A percentile compares a stretch with the other conserved stretches of the same genome.
Conservation (phyloP, 2,797 vertebrate species). For the Pogonophryne albipinna region DNA sequence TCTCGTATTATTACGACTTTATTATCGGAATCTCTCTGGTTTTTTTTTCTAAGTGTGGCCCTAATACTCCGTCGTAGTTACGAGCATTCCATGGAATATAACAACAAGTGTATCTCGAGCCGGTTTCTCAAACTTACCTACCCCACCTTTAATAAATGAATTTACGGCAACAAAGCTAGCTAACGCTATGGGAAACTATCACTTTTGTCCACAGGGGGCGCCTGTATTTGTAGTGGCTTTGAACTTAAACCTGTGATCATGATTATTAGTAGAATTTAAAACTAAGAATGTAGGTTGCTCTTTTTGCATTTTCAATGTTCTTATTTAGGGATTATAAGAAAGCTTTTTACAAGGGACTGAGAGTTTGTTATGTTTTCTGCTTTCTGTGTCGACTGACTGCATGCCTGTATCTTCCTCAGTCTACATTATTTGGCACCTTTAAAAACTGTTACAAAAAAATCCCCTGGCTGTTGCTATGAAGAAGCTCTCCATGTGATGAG, state of each 20-base stretch:
- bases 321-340: background rate
- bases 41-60: no score
- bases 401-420: background rate
- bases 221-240: no score
- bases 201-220: no score
- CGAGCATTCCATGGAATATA: no score
- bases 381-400: background rate
- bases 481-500: background rate
- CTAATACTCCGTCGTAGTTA: no score
- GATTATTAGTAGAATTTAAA: background rate
- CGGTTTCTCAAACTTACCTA: no score
- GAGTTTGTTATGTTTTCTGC: background rate
- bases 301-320: background rate
- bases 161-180: background rate
- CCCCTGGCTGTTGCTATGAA: constrained; percentile 9
- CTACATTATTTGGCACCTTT: background rate
- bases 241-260: background rate
- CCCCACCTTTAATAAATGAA: no score
- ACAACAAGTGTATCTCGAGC: no score
- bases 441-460: background rate
- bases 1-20: no score
- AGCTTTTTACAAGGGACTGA: background rate
- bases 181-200: background rate
- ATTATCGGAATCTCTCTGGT: no score
- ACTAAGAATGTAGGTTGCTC: background rate